Evolutionary conservation across 2,888 invertebrate genomes (phyloP).

Genomic region (Thera obeliscata): DNA sequence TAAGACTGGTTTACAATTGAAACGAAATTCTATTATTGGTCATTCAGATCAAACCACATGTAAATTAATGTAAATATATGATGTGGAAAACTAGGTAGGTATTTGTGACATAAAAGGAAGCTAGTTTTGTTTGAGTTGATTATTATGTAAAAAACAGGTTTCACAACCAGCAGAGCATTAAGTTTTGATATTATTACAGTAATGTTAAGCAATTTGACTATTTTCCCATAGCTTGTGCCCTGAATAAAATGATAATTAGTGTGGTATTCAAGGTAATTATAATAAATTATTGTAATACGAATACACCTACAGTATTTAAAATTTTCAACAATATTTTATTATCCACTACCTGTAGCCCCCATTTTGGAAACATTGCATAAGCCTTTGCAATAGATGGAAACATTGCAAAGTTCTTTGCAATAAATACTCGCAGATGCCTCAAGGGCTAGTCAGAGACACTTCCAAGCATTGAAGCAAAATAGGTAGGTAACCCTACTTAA

Average conservation of each 20-base stretch:
- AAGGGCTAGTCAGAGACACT: too few species aligned
- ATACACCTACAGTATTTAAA: too few species aligned
- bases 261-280: slow-evolving; percentile 11
- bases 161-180: slow-evolving; percentile 37
- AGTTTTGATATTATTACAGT: slow-evolving; percentile 28
- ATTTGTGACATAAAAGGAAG: slow-evolving; percentile 33
- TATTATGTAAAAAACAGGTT: slow-evolving; percentile 42
- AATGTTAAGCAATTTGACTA: slow-evolving; percentile 15
- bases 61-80: slow-evolving; percentile 21
- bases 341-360: too few species aligned
- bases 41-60: slow-evolving; percentile 20
- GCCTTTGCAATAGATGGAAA: too few species aligned
- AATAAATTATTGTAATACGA: too few species aligned
- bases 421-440: too few species aligned
- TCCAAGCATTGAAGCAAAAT: too few species aligned
- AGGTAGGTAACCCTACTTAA: too few species aligned
- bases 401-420: too few species aligned
- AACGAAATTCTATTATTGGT: not conserved
- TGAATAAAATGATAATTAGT: slow-evolving; percentile 11
- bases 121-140: slow-evolving; percentile 31
- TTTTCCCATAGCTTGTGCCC: slow-evolving; percentile 19
- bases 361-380: too few species aligned
- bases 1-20: too few species aligned
- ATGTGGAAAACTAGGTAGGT: slow-evolving; percentile 22
- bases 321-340: too few species aligned